Conservation (phyloP, 2,113 vertebrate genomes). For the Pterocles gutturalis region DNA sequence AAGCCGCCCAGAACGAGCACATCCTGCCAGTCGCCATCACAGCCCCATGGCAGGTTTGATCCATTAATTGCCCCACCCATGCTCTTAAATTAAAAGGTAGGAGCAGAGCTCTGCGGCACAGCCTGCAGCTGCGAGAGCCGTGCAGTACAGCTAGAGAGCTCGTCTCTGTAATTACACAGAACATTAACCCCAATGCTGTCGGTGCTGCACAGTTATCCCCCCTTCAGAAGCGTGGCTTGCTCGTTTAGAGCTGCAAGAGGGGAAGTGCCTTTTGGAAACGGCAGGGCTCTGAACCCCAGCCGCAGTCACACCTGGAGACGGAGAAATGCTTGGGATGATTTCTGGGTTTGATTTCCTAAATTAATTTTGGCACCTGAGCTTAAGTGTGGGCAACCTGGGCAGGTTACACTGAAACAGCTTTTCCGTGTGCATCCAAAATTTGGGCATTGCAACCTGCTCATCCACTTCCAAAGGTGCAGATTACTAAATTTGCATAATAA, state of each 20-base stretch:
- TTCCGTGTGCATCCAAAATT: neutral
- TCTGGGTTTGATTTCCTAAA: neutral
- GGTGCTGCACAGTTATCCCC: accelerated
- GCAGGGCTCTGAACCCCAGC: neutral
- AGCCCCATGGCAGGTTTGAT: neutral
- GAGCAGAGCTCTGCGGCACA: neutral
- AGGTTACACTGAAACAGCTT: neutral
- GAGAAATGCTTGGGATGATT: neutral
- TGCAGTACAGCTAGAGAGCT: neutral
- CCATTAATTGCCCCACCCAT: neutral
- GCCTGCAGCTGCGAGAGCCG: neutral
- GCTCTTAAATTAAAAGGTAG: neutral
- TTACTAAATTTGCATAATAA: conserved; percentile 46
- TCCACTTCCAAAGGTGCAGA: conserved; percentile 1
- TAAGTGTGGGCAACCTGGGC: neutral
- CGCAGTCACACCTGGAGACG: accelerated
- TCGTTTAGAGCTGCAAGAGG: accelerated
- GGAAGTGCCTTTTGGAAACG: neutral
- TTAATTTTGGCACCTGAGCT: neutral
- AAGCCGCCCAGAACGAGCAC: accelerated
- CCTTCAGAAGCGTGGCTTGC: neutral
- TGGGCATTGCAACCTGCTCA: neutral
- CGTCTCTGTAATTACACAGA: neutral
- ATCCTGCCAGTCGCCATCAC: accelerated
- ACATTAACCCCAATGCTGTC: neutral